Conservation (phyloP, 2,797 vertebrate species). For the Squalus acanthias region DNA sequence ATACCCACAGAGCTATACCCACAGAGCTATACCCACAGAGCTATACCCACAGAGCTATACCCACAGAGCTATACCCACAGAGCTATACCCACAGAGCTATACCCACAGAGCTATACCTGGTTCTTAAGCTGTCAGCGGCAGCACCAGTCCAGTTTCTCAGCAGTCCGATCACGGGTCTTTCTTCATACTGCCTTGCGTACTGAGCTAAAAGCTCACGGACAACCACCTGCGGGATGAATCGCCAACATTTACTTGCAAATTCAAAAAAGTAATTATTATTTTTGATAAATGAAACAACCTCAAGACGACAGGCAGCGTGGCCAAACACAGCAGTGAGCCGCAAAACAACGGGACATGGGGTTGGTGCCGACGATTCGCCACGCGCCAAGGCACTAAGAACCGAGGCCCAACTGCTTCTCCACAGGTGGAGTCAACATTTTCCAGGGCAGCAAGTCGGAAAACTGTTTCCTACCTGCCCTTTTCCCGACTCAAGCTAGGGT, state of each 20-base stretch:
- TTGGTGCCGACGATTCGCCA: neutral
- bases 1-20: conserved; percentile 47
- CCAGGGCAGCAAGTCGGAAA: neutral
- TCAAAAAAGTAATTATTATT: neutral
- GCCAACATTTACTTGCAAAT: neutral
- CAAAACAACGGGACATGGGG: neutral
- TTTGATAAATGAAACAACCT: neutral
- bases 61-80: conserved; percentile 43
- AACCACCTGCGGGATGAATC: conserved; percentile 48
- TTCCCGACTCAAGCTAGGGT: neutral
- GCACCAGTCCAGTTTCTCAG: conserved; percentile 51
- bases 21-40: too few relatives aligned
- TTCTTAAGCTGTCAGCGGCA: conserved; percentile 51
- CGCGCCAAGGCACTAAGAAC: neutral
- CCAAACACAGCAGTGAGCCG: neutral
- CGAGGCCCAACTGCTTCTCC: neutral
- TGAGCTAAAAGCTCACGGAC: conserved; percentile 55
- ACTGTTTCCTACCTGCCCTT: neutral
- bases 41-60: conserved; percentile 43
- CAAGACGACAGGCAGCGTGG: neutral
- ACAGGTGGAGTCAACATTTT: neutral
- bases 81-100: neutral
- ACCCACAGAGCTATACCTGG: conserved; percentile 48
- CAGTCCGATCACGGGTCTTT: conserved; percentile 45
- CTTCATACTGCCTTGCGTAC: conserved; percentile 45